These are phyloP conservation scores for Campaea margaritaria DNA, from an alignment of 2,888 invertebrate genomes.

Conservation along the genomic window DNA sequence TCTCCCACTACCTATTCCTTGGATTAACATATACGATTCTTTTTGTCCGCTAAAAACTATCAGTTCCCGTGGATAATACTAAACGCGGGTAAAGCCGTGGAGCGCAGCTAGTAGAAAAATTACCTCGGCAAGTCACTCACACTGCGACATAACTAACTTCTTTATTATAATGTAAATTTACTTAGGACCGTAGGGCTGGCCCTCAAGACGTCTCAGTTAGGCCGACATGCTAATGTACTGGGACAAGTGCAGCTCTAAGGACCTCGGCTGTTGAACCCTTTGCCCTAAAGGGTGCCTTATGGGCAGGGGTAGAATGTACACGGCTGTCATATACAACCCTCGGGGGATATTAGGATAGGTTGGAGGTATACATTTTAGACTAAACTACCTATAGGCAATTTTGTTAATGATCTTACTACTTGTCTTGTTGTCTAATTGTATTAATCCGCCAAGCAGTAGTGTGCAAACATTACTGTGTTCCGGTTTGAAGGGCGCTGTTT, in stretches of 20 bases:
- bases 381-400: background rate
- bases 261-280: slow-evolving; percentile 20
- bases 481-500: no score
- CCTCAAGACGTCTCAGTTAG: slow-evolving; percentile 16
- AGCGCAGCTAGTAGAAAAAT: no score
- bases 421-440: no score
- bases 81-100: no score
- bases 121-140: background rate
- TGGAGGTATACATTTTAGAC: slow-evolving; percentile 2
- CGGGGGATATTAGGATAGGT: slow-evolving; percentile 10
- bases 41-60: no score
- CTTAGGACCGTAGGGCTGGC: slow-evolving; percentile 22
- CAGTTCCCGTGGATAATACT: no score
- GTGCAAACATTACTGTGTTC: no score
- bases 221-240: slow-evolving; percentile 32
- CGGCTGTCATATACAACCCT: slow-evolving; percentile 29
- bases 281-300: no score
- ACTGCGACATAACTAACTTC: slow-evolving; percentile 11
- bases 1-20: no score
- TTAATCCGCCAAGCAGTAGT: no score
- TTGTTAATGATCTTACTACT: no score
- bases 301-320: slow-evolving; percentile 22
- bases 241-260: slow-evolving; percentile 24
- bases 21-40: no score
- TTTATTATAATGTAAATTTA: slow-evolving; percentile 29